Evolutionary conservation across 2,113 vertebrate genomes (phyloP).

Genomic region (Chaetodon trifascialis): DNA sequence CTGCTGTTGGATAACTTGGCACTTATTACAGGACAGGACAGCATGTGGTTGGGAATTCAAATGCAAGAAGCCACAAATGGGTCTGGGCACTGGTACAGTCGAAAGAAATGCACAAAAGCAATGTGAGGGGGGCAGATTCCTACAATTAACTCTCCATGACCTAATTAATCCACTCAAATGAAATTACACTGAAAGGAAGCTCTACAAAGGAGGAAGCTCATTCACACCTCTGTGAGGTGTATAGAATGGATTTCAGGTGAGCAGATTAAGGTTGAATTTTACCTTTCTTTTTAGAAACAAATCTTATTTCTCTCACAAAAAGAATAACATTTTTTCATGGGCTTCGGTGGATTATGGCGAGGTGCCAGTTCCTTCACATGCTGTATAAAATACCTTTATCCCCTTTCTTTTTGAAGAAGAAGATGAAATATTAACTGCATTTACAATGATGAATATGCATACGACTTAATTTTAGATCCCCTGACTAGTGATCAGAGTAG

Average conservation of each 20-base stretch:
- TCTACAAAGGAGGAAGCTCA: constrained; percentile 43
- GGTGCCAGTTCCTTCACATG: not conserved
- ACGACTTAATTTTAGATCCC: not conserved
- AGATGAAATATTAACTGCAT: not conserved
- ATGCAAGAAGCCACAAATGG: not conserved
- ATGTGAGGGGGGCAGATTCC: constrained; percentile 2
- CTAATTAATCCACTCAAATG: constrained; percentile 78
- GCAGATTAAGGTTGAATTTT: constrained; percentile 1
- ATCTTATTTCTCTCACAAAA: constrained; percentile 2
- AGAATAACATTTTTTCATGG: constrained; percentile 3
- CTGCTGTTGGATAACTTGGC: not conserved
- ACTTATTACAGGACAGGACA: too few relatives aligned
- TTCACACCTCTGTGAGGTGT: constrained; percentile 66
- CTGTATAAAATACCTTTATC: constrained; percentile 11
- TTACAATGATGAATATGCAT: not conserved
- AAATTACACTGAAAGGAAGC: constrained; percentile 14
- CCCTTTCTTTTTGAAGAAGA: not conserved
- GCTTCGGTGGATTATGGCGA: not conserved
- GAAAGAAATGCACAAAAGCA: not conserved
- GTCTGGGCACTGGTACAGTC: not conserved
- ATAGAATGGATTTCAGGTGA: constrained; percentile 53
- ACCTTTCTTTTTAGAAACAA: constrained; percentile 43
- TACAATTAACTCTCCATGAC: constrained; percentile 60
- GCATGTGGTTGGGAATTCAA: not conserved
- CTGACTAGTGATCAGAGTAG: constrained; percentile 5